Base-by-base conservation (phyloP, 2,888 invertebrate genomes). In the Zygaena filipendulae region DNA sequence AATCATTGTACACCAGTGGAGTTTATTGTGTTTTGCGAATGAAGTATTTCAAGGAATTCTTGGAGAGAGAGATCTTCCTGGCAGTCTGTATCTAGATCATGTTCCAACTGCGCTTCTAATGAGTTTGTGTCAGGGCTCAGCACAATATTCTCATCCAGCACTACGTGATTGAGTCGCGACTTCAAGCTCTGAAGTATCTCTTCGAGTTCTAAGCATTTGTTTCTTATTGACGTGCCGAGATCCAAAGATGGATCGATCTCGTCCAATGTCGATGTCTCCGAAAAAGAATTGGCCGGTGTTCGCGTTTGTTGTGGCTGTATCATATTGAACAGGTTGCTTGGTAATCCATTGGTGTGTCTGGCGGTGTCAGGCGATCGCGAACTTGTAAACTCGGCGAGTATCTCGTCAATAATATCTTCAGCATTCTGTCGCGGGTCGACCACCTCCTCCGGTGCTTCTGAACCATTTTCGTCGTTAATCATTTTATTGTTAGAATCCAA, bases 171-270 rank as follows among this genome's bases (percentile, higher is more conserved):
- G 3, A 81, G 55, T 3, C 81, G 63, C 6, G 81, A 74, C 37
- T 81, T 81, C 8, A 81, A 47, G 39, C 80, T 75, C 38, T 77
- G 80, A 2, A 81, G 61, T 13, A 81, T 81, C 50, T 80, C 81
- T 38, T 81, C 81, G 3, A 81, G 50, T 44, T 81, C 81, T 37
- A 71, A 58, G 41, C 80, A 81, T 45, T 81, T 81, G 40, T 75
- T 79, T 48, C 79, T 59, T 37, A 81, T 75, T 2, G 81, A 80
- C 2, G 74, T 62, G 3, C 81, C 81, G 24, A 81, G 62, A 40
- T 81, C 81, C 0, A 81, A 81, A 3, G 72, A 33, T 16, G 81
- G 80, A 43, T 81, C 81, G 38, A 81, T 81, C 41, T 80, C 81
- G 30, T 80, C 79, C 18, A 81, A 55, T 3, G 67, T 66, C 4